Evolutionary conservation across 35 echinoderm and acorn worm species (phyloP), one percentile per base, ranked within the genome.

Genomic region (Lytechinus pictus): DNA sequence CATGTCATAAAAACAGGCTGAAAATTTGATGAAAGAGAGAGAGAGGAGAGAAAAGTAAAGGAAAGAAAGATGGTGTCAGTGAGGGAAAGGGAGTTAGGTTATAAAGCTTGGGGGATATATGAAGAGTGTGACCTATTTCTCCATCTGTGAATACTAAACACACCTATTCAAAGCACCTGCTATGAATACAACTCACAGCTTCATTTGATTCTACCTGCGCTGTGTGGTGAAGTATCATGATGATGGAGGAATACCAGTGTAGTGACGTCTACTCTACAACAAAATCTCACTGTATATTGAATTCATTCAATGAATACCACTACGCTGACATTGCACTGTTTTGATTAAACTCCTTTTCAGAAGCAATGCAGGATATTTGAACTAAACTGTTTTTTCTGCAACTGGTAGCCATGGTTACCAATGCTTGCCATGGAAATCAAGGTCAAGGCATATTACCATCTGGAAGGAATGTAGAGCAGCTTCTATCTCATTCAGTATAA

Each of bases 101-200:
- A n/a, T n/a, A n/a, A 16, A 60, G 66, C 66, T 79, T 79, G 66
- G 66, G 66, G 66, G 66, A 79, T 79, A 79, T 79, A 24, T 44
- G 33, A 60, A 79, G 66, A 79, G 66, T 19, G 66, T 79, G 66
- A 79, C 66, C 66, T 79, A 79, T 79, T 79, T 79, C 66, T 79
- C 21, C 66, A 79, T 79, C 66, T 79, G 66, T 79, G 66, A 79
- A 79, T 79, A 16, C 66, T 79, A 16, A 58, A 44, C 56, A 9
- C 13, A n/a, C 66, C 66, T 79, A 79, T 79, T 79, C 66, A 79
- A 44, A 24, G 21, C 66, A 79, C 66, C 66, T 79, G 66, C 66
- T 79, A 24, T 79, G 66, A 79, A 79, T 79, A 79, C 66, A 79
- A 6, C 66, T 24, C 66, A 79, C 66, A 79, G 66, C 66, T 79